Conservation (phyloP, 2,113 vertebrate genomes). For the Sceloporus undulatus region DNA sequence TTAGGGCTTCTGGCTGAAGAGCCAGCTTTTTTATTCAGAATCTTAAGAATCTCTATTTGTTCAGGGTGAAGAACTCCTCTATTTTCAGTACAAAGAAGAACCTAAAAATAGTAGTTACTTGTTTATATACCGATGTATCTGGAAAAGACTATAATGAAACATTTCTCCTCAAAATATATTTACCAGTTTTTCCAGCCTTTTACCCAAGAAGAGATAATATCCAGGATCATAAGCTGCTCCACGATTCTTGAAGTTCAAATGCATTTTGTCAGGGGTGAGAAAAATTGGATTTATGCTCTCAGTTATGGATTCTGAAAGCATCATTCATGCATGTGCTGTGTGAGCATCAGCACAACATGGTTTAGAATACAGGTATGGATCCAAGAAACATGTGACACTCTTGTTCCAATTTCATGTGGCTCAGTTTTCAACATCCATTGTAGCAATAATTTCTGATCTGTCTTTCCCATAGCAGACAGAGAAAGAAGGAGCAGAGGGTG, state of each 20-base stretch:
- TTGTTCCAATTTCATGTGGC: no score
- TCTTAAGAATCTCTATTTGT: not conserved
- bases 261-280: not conserved
- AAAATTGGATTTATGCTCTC: not conserved
- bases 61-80: not conserved
- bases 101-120: not conserved
- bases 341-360: not conserved
- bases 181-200: not conserved
- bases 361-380: not conserved
- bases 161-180: not conserved
- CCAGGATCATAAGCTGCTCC: not conserved
- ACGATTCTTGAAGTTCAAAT: not conserved
- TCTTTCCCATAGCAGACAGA: no score
- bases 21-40: not conserved
- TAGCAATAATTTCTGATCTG: no score
- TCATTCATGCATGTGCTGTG: not conserved
- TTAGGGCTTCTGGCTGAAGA: slow-evolving; percentile 36
- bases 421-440: no score
- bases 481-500: no score
- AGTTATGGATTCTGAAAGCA: not conserved
- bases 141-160: not conserved
- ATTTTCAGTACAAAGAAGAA: not conserved
- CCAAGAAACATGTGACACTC: no score
- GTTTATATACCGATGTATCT: not conserved
- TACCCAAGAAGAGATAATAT: not conserved